Conservation (phyloP, 2,113 vertebrate species). For the Thalassoma bifasciatum region DNA sequence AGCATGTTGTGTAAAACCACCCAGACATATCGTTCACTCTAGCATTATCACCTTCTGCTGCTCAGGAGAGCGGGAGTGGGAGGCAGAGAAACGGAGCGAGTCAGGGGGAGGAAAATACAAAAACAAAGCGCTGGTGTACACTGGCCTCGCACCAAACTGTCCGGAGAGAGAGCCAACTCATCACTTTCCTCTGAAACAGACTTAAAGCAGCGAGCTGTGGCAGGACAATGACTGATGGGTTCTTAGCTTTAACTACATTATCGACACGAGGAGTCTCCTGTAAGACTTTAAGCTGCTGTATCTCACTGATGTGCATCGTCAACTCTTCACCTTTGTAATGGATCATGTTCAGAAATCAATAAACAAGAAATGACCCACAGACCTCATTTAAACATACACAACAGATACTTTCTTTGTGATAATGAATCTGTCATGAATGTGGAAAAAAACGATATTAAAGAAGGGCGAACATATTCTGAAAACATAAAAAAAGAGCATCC, state of each 20-base stretch:
- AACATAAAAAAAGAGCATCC: too few relatives aligned
- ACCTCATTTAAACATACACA: neutral
- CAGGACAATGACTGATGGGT: constrained; percentile 32
- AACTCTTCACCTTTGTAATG: neutral
- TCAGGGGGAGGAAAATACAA: constrained; percentile 20
- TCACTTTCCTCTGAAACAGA: constrained; percentile 48
- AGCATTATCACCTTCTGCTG: constrained; percentile 37
- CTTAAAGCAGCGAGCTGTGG: constrained; percentile 16
- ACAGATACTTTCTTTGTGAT: neutral
- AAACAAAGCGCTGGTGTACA: constrained; percentile 23
- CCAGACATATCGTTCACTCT: constrained; percentile 20
- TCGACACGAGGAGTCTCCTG: constrained; percentile 34
- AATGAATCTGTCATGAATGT: neutral
- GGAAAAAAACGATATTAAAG: neutral
- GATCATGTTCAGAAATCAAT: constrained; percentile 29
- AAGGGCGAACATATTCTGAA: too few relatives aligned
- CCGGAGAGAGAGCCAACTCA: constrained; percentile 36
- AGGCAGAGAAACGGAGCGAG: constrained; percentile 27
- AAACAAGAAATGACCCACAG: neutral
- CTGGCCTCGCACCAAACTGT: constrained; percentile 51
- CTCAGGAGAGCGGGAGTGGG: constrained; percentile 6
- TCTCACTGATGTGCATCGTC: neutral
- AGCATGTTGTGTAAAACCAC: constrained; percentile 42
- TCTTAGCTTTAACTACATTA: constrained; percentile 48
- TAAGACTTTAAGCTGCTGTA: constrained; percentile 7